Evolutionary conservation across 2,888 invertebrate genomes (phyloP), one percentile per base, ranked within the genome.

Genomic region (Synergus umbraculus): DNA sequence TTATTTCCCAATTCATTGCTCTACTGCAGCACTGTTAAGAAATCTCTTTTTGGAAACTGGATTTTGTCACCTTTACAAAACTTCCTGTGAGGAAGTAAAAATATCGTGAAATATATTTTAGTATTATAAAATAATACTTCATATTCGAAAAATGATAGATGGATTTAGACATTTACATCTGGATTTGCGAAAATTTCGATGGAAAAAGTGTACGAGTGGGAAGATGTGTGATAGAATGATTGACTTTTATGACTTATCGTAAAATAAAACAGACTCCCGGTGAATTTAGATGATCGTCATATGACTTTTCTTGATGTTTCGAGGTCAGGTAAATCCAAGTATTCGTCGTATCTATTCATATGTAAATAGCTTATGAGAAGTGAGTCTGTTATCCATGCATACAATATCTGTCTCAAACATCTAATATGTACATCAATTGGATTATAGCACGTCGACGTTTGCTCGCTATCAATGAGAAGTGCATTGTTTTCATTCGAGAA

Each of bases 181-280:
- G 22, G 18, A 13, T 44, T 10, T 2, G 44, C 7, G 5, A 44
- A 46, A 46, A 46, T 46, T 67, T 67, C 13, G 22, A 67, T 15
- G 37, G 37, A 67, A 43, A 22, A 67, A 22, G 13, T 18, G 10
- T 66, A 22, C 44, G 44, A 67, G 13, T 44, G 18, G 18, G 43
- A 43, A 67, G 22, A 67, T 44, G 67, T 22, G 44, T 18, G 18
- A 67, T 46, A 67, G 44, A 67, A 67, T 67, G 67, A 67, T 67
- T 22, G 67, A 18, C 15, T 69, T 69, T 69, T 69, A 69, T 46
- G 69, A 69, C 49, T 49, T 49, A 49, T 69, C 29, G 49, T 69
- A 54, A 73, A 54, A 41, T 54, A 49, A 54, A 73, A 54, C 29
- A 46, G 49, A 69, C 46, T 29, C 49, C 4, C 15, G n/a, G 69